Percentiles rank a stretch among this genome's conserved stretches.
These are phyloP conservation scores for Semicossyphus pulcher DNA, from an alignment of 2,113 vertebrate species.

Conservation along the genomic window DNA sequence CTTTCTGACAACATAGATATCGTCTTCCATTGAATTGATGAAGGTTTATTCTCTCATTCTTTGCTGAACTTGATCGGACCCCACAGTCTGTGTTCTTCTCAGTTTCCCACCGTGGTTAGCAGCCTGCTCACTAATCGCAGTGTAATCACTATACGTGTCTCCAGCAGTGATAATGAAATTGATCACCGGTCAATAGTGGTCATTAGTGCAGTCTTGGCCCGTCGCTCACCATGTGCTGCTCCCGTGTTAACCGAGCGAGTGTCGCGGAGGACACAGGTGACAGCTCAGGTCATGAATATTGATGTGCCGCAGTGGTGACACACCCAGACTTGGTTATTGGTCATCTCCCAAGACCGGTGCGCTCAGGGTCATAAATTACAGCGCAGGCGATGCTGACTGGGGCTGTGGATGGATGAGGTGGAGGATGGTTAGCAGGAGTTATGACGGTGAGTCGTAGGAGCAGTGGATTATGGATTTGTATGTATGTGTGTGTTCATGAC, in stretches of 20 bases:
- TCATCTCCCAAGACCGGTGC: constrained; percentile 37
- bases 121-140: constrained; percentile 22
- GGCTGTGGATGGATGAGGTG: constrained; percentile 52
- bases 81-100: constrained; percentile 5
- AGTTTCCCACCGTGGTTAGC: background rate
- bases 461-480: constrained; percentile 7
- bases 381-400: constrained; percentile 42
- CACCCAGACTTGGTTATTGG: constrained; percentile 66
- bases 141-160: constrained; percentile 56
- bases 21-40: background rate
- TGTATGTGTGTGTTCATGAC: constrained; percentile 22
- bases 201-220: constrained; percentile 33
- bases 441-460: constrained; percentile 28
- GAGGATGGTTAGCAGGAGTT: constrained; percentile 50
- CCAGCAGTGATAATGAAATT: constrained; percentile 62
- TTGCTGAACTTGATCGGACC: background rate
- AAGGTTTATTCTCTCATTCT: background rate
- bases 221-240: background rate
- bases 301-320: constrained; percentile 64
- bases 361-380: constrained; percentile 43
- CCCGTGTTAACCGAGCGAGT: background rate
- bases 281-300: constrained; percentile 63
- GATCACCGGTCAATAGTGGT: constrained; percentile 61
- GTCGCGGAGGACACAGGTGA: constrained; percentile 43
- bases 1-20: background rate